Evolutionary conservation across 2,797 vertebrate genomes (phyloP), one percentile per base, ranked within the genome.

Genomic region (Coregonus ussuriensis): DNA sequence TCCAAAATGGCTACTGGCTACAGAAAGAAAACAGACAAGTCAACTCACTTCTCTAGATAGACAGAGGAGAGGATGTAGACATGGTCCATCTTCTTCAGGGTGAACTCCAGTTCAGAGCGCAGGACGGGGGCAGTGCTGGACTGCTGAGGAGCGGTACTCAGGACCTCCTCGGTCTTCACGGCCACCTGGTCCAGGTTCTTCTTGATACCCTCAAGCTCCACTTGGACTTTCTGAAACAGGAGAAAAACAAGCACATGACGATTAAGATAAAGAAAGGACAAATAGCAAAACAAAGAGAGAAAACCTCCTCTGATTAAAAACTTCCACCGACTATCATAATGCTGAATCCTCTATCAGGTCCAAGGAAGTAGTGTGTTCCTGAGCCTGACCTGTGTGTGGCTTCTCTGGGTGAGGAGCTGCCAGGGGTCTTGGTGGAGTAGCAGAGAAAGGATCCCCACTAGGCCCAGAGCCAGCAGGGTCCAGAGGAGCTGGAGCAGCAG

Each of bases 31-130:
- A 65, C 21, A 41, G 1, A 62, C 21, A 95, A 14, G 18, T 29
- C 6, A 7, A 86, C 92, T 87, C 90, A 99, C 98, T 99, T 99
- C 71, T 99, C 97, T 29, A 99, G 93, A 84, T 98, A 99, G 86
- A 99, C 89, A 35, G 96, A 93, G 69, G 97, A 98, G 0, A 99
- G 94, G 89, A 95, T 96, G 89, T 98, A 83, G 72, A 96, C 94
- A 18, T 96, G 96, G 74, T 97, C 95, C 96, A 99, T 97, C 93
- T 97, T 99, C 91, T 96, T 93, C 82, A 98, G 91, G 0, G 96
- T 97, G 82, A 99, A n/a, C 6, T 98, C 96, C 35, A 98, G 95
- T 89, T 99, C 98, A 0, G 98, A 97, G 76, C 95, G 96, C 81
- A 99, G 92, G 0, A 94, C 82, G 0, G 97, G 97, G 4, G 91